Base-by-base conservation (phyloP, 1,140 invertebrate species). In the Temnothorax nylanderi region DNA sequence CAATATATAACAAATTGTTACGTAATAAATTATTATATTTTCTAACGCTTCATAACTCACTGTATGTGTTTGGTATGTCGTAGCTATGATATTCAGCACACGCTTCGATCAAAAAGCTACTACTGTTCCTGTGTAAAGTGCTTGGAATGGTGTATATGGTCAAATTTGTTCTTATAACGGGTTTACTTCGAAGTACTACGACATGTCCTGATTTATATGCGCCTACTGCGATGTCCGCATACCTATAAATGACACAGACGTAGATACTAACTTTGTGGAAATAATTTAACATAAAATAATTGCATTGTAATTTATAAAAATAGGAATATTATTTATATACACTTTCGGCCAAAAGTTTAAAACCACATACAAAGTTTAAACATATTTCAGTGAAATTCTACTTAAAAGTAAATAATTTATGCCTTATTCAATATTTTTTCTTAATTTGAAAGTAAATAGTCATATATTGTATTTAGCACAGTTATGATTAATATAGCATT, bases 201-300 rank as follows among this genome's bases (percentile, higher is more conserved):
- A 95, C 95, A 54, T 96, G 95, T 49, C 94, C 95, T n/a, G 96
- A 96, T 72, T 96, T 96, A 44, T 96, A 96, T 0, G 97, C 96
- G 3, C 97, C 97, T 13, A 97, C 92, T 2, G 96, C 97, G 64
- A 97, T 92, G 93, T 97, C 96, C 51, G 80, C 51, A 77, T 91
- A 93, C 5, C 93, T 93, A 16, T 21, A 10, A 80, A 37, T 11
- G 3, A 11, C 8, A 60, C 7, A 16, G 13, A 76, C 18, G 21
- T 49, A 67, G 41, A 65, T 18, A 8, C 1, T 8, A n/a, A 41
- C 4, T 44, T 34, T 49, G 26, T 13, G 41, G 62, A 21, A 49
- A 41, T 56, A 26, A 76, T 37, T 41, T 4, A 58, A n/a, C 7
- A 69, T 67, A 47, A 69, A 49, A 69, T n/a, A 65, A 65, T 49